phyloP scores from a whole-genome alignment of 2,888 invertebrate genomes.

The Tanytarsus gracilentus region DNA sequence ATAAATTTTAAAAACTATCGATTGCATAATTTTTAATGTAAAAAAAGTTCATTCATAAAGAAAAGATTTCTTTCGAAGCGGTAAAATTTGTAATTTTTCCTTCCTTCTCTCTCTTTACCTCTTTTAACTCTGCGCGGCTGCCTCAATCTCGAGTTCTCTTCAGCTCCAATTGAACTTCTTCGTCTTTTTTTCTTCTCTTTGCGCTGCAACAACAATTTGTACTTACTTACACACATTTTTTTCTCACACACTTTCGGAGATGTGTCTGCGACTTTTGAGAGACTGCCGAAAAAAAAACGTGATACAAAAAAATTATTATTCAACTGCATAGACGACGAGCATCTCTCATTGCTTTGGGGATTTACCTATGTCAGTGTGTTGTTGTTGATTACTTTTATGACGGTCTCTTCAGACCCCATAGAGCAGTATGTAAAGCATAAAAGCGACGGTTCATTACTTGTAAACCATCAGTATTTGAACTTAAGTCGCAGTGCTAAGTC shows the following conservation, averaged over 20 bases:
- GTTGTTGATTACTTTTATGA: too few species aligned
- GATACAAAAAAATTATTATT: constrained; percentile 5
- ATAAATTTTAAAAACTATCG: too few species aligned
- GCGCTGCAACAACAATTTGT: too few species aligned
- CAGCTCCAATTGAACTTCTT: neutral
- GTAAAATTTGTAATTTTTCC: too few species aligned
- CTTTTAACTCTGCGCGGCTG: too few species aligned
- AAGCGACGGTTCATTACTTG: neutral
- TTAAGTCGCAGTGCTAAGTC: constrained; percentile 9
- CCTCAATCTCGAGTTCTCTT: too few species aligned
- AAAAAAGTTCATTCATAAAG: too few species aligned
- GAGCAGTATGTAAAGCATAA: constrained; percentile 8
- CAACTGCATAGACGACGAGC: neutral
- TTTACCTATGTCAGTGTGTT: too few species aligned
- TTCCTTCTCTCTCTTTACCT: too few species aligned
- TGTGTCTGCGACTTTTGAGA: too few species aligned
- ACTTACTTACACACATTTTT: neutral
- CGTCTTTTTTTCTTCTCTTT: neutral
- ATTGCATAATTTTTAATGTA: too few species aligned
- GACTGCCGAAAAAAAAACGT: constrained; percentile 1
- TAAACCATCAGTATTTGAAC: constrained; percentile 2
- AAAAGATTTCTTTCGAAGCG: too few species aligned
- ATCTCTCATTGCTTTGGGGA: neutral
- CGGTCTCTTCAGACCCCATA: neutral
- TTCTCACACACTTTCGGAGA: neutral